These are phyloP conservation scores for Hippocampus guttulatus DNA, from an alignment of 2,113 vertebrate genomes.

Conservation along the genomic window DNA sequence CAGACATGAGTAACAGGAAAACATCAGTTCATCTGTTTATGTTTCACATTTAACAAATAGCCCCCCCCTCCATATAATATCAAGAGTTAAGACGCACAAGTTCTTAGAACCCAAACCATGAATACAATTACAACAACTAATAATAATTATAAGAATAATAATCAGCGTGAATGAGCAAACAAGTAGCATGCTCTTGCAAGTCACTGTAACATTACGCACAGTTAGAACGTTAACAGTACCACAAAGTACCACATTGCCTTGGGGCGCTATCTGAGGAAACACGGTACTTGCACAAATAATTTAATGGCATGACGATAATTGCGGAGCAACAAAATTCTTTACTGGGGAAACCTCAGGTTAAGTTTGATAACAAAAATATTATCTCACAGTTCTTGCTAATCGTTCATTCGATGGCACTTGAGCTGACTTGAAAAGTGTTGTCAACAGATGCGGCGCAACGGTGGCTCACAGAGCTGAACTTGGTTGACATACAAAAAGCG, in stretches of 20 bases:
- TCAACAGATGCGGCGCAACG: conserved; percentile 53
- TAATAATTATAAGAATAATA: conserved; percentile 83
- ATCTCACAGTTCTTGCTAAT: not conserved
- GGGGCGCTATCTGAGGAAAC: not conserved
- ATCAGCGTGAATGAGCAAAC: conserved; percentile 82
- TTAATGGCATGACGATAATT: conserved; percentile 78
- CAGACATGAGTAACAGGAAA: conserved; percentile 97
- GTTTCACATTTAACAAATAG: conserved; percentile 91
- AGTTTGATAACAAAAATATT: not conserved
- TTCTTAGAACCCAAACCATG: conserved; percentile 67
- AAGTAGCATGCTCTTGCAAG: conserved; percentile 70
- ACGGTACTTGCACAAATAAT: not conserved
- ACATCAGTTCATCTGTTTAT: conserved; percentile 86
- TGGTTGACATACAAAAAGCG: not conserved
- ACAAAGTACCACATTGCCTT: not conserved
- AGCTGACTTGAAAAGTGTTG: conserved; percentile 48
- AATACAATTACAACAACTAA: conserved; percentile 78
- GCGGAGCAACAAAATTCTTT: conserved; percentile 81
- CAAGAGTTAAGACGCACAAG: conserved; percentile 62
- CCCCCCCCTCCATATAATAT: conserved; percentile 72
- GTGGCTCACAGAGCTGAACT: conserved; percentile 10
- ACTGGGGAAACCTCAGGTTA: conserved; percentile 67
- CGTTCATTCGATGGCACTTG: conserved; percentile 11
- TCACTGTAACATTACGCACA: too few relatives aligned
- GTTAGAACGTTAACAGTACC: too few relatives aligned